Evolutionary conservation across 2,113 vertebrate genomes (phyloP), one percentile per base, ranked within the genome.

Genomic region (Malurus cyaneus): DNA sequence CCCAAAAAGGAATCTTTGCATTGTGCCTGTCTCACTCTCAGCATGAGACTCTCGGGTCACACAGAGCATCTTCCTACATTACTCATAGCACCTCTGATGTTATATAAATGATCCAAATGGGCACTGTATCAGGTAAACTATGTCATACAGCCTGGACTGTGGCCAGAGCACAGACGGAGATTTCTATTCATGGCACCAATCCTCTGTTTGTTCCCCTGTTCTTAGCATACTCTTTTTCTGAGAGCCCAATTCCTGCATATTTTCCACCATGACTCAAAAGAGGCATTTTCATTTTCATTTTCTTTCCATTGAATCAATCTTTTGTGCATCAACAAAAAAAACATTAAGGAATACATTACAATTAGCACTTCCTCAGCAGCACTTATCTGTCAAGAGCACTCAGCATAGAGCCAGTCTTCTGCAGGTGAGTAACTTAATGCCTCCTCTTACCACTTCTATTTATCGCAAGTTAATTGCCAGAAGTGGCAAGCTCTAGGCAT

Each of bases 361-460:
- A 91, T 96, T 94, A 95, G 70, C 59, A 39, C n/a, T 91, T 92
- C 50, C n/a, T 87, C 78, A 89, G 59, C 85, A 34, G 53, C 80
- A 91, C 54, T 97, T 24, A 72, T 80, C 49, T 91, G 26, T 85
- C 71, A 62, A 96, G 87, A 95, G 92, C 70, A 85, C 93, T 95
- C 81, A 88, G 42, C 3, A 0, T 23, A 53, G 42, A 94, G 59
- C 28, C 62, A 69, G 59, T 28, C 54, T 91, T 88, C 93, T 86
- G 94, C 87, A 96, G 92, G 95, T 92, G 95, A 39, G 53, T 64
- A 79, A 78, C 87, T 93, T 94, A 93, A 89, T 91, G 87, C 57
- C 61, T 91, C 59, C 80, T 91, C 84, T 94, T 82, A 61, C n/a
- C 76, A 65, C 57, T 89, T 94, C 9, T 89, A 85, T 91, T 95